Evolutionary conservation across 2,888 invertebrate species (phyloP), one percentile per base, ranked within the genome.

Genomic region (Phaedon cochleariae): DNA sequence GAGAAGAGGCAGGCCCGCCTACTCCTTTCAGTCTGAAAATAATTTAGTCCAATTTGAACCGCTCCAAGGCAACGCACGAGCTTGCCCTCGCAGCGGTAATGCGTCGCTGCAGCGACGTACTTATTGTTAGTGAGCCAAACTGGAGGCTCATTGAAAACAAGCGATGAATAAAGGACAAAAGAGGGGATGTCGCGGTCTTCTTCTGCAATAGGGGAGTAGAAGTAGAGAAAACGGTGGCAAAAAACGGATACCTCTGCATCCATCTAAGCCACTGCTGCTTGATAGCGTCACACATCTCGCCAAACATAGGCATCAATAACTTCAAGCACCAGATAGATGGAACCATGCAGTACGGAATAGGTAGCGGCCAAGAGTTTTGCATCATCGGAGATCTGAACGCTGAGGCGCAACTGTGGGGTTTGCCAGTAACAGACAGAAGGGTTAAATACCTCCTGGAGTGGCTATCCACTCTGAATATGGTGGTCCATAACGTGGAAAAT

Each of bases 361-460:
- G n/a, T n/a, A n/a, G n/a, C n/a, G n/a, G n/a, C n/a, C n/a, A n/a
- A n/a, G n/a, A n/a, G n/a, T n/a, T n/a, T n/a, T n/a, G n/a, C n/a
- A 17, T 45, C 5, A 26, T 45, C 7, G 54, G 54, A 5, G 54
- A 54, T 4, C 6, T 54, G 31, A 54, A 34, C n/a, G 37, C 37
- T 17, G 31, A 54, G 21, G 26, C 54, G 20, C 34, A 18, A n/a
- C 54, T 15, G n/a, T 54, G 54, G 54, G 54, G 34, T 2, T 54
- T 21, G 26, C 65, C 67, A 17, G 6, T 10, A n/a, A 64, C 73
- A 15, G 66, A 76, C 61, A 57, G 45, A 53, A 65, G 74, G 53
- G 74, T 73, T 52, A 59, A 67, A 53, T 62, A 62, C 10, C 58
- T 72, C 10, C 22, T 72, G 55, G 75, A 75, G 52, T 72, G 73